A percentile compares a stretch with the other conserved stretches of the same genome.
Conservation (phyloP, 2,113 vertebrate genomes). For the Psammodynastes pulverulentus region DNA sequence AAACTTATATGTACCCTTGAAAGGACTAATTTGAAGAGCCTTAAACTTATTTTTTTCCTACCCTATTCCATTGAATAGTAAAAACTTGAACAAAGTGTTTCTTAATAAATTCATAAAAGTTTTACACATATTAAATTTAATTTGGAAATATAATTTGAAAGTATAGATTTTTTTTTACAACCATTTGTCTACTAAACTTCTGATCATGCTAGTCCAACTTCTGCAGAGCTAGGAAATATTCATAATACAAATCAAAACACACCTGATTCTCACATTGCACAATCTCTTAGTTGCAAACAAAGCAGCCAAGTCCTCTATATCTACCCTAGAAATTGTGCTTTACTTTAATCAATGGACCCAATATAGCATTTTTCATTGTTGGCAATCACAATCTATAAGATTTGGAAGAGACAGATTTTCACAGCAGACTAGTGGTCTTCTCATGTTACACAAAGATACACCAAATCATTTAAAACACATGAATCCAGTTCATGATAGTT, state of each 20-base stretch:
- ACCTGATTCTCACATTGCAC: slow-evolving; percentile 62
- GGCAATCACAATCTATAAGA: slow-evolving; percentile 57
- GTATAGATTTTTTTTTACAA: slow-evolving; percentile 41
- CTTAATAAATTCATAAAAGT: slow-evolving; percentile 35
- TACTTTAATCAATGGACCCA: slow-evolving; percentile 50
- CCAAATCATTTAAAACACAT: slow-evolving; percentile 72
- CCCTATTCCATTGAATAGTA: slow-evolving; percentile 46
- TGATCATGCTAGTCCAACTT: slow-evolving; percentile 47
- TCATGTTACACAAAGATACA: slow-evolving; percentile 72
- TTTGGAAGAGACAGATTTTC: slow-evolving; percentile 59
- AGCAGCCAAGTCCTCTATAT: slow-evolving; percentile 44
- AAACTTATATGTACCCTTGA: slow-evolving; percentile 52
- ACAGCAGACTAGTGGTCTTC: slow-evolving; percentile 62
- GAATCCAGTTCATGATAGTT: slow-evolving; percentile 64
- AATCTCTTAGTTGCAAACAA: slow-evolving; percentile 62
- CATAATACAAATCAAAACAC: slow-evolving; percentile 45
- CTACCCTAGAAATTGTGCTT: slow-evolving; percentile 67
- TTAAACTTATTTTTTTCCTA: slow-evolving; percentile 41
- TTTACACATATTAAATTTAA: slow-evolving; percentile 33
- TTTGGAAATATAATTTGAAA: slow-evolving; percentile 43
- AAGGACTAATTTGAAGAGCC: slow-evolving; percentile 47
- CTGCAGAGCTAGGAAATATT: slow-evolving; percentile 53
- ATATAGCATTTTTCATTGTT: slow-evolving; percentile 68
- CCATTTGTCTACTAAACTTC: slow-evolving; percentile 42
- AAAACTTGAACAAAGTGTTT: slow-evolving; percentile 54